Evolutionary conservation across 2,113 vertebrate species (phyloP).

Genomic region (Albula goreensis): DNA sequence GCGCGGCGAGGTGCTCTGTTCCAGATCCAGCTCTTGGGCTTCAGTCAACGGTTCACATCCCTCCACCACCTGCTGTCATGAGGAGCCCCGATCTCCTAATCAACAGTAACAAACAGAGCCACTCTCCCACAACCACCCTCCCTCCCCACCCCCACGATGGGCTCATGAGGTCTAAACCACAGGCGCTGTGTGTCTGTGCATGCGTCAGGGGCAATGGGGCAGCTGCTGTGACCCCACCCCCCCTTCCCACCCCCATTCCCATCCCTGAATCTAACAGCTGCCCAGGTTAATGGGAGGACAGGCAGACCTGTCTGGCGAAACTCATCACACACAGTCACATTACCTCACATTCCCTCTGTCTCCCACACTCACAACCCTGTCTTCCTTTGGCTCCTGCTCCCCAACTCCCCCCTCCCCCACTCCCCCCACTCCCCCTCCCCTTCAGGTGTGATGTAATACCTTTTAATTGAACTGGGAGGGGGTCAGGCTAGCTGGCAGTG

Average conservation of each 20-base stretch:
- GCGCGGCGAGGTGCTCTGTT: no score
- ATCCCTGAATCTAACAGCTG: neutral
- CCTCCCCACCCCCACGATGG: neutral
- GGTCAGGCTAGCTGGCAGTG: neutral
- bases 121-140: neutral
- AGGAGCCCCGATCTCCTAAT: neutral
- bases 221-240: neutral
- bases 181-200: neutral
- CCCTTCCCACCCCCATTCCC: neutral
- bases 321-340: neutral
- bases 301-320: neutral
- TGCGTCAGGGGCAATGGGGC: neutral
- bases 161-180: neutral
- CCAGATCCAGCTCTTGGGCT: neutral
- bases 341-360: neutral
- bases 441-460: neutral
- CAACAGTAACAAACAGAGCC: neutral
- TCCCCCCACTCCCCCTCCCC: neutral
- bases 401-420: no score
- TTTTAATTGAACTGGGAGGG: neutral
- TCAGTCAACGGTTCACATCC: neutral
- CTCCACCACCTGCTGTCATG: neutral
- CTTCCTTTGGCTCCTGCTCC: neutral
- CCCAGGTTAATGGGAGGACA: neutral
- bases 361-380: neutral